Conservation (phyloP, 2,797 vertebrate species). For the Poeciliopsis paucimaculata region DNA sequence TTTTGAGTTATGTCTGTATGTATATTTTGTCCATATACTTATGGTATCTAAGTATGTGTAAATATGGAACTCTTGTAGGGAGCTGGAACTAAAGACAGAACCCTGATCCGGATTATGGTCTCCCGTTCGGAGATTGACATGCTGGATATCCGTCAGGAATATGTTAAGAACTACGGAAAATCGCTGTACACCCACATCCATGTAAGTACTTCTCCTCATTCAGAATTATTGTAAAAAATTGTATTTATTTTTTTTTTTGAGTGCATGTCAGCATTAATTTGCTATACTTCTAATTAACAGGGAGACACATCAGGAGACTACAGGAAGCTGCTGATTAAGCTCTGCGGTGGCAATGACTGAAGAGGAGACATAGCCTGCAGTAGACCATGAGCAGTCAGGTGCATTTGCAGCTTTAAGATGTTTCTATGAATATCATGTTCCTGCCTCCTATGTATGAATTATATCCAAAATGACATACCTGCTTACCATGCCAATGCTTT, state of each 20-base stretch:
- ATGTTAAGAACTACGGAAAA: constrained; percentile 88
- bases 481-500: constrained; percentile 63
- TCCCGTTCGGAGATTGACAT: constrained; percentile 94
- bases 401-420: constrained; percentile 1
- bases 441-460: constrained; percentile 35
- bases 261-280: neutral
- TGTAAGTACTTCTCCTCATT: too few species aligned
- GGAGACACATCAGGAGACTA: constrained; percentile 98
- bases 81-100: constrained; percentile 92
- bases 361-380: constrained; percentile 27
- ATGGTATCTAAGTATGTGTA: neutral
- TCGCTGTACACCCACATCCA: constrained; percentile 92
- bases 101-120: constrained; percentile 95
- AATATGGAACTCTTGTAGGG: constrained; percentile 78
- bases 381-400: neutral
- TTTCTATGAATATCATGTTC: constrained; percentile 29
- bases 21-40: constrained; percentile 5
- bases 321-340: constrained; percentile 93
- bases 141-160: constrained; percentile 92
- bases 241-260: too few species aligned
- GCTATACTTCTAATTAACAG: constrained; percentile 75
- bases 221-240: too few species aligned
- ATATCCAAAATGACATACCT: constrained; percentile 32
- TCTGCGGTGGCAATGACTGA: constrained; percentile 96
- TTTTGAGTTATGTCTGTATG: neutral